Evolutionary conservation across 2,888 invertebrate species (phyloP).

Genomic region (Apocheima hispidaria): DNA sequence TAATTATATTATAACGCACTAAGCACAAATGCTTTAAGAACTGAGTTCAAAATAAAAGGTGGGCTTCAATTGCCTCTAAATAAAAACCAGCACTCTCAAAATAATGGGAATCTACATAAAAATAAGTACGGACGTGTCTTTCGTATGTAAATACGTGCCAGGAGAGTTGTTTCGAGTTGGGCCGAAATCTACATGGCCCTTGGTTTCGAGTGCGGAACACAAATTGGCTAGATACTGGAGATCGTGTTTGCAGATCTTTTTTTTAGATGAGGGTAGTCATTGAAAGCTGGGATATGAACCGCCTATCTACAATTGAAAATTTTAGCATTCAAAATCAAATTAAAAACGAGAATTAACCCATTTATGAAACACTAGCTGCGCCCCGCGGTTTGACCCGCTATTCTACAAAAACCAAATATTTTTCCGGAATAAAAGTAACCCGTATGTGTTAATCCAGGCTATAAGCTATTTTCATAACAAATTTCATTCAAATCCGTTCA

Average conservation of each 20-base stretch:
- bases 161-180: conserved; percentile 33
- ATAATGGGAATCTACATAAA: conserved; percentile 29
- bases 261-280: neutral
- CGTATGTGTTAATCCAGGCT: no score
- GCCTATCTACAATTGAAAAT: no score
- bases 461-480: no score
- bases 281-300: neutral
- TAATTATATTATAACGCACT: neutral
- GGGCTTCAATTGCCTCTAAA: conserved; percentile 4
- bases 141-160: conserved; percentile 33
- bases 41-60: conserved; percentile 7
- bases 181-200: conserved; percentile 32
- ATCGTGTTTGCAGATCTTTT: conserved; percentile 5
- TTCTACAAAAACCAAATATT: no score
- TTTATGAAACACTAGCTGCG: no score
- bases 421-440: no score
- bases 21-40: neutral
- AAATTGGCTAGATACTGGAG: conserved; percentile 38
- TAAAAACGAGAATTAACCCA: no score
- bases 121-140: conserved; percentile 28
- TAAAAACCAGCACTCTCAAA: conserved; percentile 15
- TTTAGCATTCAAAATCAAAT: no score
- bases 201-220: conserved; percentile 30
- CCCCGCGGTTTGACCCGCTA: no score
- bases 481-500: no score